Evolutionary conservation across 2,113 vertebrate genomes (phyloP).

Genomic region (Centrocercus urophasianus): DNA sequence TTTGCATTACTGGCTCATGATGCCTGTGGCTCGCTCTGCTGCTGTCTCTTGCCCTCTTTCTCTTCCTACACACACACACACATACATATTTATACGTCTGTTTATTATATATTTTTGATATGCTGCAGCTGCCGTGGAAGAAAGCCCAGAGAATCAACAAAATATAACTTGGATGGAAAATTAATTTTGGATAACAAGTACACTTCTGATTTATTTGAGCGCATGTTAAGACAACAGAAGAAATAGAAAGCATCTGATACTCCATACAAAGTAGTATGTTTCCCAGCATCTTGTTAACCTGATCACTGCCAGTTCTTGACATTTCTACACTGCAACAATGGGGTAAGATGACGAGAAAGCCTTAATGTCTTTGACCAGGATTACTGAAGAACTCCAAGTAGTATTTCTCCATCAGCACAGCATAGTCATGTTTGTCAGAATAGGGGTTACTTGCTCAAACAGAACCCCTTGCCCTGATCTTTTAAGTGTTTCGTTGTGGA

Average conservation of each 20-base stretch:
- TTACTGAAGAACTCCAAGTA: neutral
- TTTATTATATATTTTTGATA: neutral
- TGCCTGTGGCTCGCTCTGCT: neutral
- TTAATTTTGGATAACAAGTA: neutral
- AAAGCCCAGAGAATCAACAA: neutral
- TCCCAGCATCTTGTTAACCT: neutral
- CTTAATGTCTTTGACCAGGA: neutral
- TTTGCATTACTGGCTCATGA: neutral
- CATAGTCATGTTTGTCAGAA: neutral
- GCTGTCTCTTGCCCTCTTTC: neutral
- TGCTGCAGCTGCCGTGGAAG: neutral
- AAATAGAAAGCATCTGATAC: neutral
- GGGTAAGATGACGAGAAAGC: neutral
- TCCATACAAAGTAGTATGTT: neutral
- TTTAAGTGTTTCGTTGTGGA: neutral
- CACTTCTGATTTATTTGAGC: neutral
- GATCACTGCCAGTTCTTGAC: neutral
- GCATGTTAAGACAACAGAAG: neutral
- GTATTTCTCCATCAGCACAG: neutral
- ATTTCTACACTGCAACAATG: neutral
- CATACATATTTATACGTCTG: no score
- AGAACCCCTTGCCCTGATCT: neutral
- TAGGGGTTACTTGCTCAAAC: neutral
- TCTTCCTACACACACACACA: accelerated
- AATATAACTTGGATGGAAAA: neutral